A percentile compares a stretch with the other conserved stretches of the same genome.
These are phyloP conservation scores for Dipodomys merriami DNA, from an alignment of 2,113 vertebrate genomes.

Conservation along the genomic window DNA sequence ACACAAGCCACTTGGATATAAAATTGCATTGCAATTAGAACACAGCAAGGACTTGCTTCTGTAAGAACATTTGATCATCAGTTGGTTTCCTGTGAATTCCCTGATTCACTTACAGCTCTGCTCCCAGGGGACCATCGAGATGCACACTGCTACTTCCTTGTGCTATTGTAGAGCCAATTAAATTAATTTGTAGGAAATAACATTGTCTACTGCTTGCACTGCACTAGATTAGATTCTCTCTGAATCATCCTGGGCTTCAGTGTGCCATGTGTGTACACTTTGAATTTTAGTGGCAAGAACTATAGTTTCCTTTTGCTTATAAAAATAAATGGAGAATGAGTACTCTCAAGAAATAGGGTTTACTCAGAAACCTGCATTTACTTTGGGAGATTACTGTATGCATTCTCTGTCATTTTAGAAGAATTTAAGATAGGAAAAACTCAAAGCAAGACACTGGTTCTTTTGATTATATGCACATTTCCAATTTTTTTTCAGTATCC, in stretches of 20 bases:
- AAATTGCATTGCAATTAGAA: slow-evolving; percentile 59
- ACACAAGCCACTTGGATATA: not conserved
- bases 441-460: not conserved
- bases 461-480: not conserved
- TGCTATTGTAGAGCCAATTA: slow-evolving; percentile 70
- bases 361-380: slow-evolving; percentile 18
- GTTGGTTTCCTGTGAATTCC: slow-evolving; percentile 29
- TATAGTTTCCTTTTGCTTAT: slow-evolving; percentile 27
- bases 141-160: slow-evolving; percentile 61
- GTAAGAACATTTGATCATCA: slow-evolving; percentile 20
- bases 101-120: slow-evolving; percentile 15
- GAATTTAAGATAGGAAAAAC: slow-evolving; percentile 18
- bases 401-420: not conserved
- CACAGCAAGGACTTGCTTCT: slow-evolving; percentile 32
- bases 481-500: not conserved
- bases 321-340: not conserved
- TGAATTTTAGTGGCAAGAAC: slow-evolving; percentile 46
- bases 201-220: slow-evolving; percentile 41
- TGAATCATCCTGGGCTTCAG: slow-evolving; percentile 57
- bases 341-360: slow-evolving; percentile 14
- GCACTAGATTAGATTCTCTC: slow-evolving; percentile 53
- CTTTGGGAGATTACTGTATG: not conserved
- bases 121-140: slow-evolving; percentile 47
- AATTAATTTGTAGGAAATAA: slow-evolving; percentile 77
- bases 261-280: slow-evolving; percentile 18